A percentile compares a stretch with the other conserved stretches of the same genome.
These are phyloP conservation scores for Lethenteron reissneri DNA, from an alignment of 2,113 vertebrate genomes.

Conservation along the genomic window DNA sequence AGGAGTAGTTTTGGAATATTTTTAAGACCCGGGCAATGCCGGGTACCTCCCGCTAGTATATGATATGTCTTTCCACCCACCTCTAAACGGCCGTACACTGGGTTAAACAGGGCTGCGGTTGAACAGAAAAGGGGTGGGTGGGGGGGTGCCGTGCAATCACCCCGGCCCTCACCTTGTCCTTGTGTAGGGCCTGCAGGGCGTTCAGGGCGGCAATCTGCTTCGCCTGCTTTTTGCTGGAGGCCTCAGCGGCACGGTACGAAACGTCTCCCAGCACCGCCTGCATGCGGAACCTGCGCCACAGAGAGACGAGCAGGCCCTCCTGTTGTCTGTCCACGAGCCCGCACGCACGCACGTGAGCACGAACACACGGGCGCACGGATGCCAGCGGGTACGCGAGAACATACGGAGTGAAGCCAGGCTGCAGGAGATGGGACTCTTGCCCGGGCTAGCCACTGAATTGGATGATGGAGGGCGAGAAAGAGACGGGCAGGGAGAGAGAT, in stretches of 20 bases:
- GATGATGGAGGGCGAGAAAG: background rate
- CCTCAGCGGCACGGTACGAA: constrained; percentile 55
- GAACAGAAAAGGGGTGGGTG: too few species aligned
- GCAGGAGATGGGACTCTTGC: background rate
- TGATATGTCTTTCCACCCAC: too few species aligned
- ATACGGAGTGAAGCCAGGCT: background rate
- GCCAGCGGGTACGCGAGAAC: too few species aligned
- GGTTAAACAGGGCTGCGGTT: too few species aligned
- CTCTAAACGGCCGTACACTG: too few species aligned
- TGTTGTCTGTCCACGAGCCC: too few species aligned
- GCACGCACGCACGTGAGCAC: too few species aligned
- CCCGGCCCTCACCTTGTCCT: constrained; percentile 22
- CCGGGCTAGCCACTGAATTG: background rate
- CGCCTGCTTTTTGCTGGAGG: constrained; percentile 71
- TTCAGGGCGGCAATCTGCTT: constrained; percentile 70
- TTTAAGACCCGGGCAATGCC: too few species aligned
- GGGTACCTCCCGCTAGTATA: too few species aligned
- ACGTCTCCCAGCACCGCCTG: constrained; percentile 61
- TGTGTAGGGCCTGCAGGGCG: constrained; percentile 42
- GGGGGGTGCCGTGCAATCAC: too few species aligned
- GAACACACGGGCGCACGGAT: too few species aligned
- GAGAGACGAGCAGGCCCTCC: background rate
- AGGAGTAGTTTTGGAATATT: too few species aligned
- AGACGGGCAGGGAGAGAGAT: background rate
- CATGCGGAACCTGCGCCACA: constrained; percentile 52